These are phyloP conservation scores for Leucophenga maculata DNA, from an alignment of 2,888 invertebrate species.

Conservation along the genomic window DNA sequence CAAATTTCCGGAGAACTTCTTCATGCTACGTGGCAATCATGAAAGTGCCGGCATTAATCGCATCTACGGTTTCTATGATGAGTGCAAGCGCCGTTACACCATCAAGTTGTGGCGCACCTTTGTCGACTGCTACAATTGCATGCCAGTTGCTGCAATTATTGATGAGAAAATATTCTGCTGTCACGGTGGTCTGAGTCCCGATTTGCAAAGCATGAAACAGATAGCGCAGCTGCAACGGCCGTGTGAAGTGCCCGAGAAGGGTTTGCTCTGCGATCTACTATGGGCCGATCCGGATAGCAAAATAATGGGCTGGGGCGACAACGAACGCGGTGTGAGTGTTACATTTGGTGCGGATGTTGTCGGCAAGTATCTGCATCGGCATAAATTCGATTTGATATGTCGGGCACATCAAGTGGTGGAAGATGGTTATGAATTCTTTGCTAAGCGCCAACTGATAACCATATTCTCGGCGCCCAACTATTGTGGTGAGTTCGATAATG, in stretches of 20 bases:
- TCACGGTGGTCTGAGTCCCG: conserved; percentile 87
- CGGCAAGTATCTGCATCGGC: conserved; percentile 78
- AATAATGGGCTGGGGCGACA: conserved; percentile 98
- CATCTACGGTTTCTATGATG: conserved; percentile 94
- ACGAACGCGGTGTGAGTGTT: conserved; percentile 97
- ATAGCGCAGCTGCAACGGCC: conserved; percentile 96
- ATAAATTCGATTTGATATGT: conserved; percentile 98
- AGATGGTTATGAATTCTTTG: conserved; percentile 97
- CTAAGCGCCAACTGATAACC: conserved; percentile 93
- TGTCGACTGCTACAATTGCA: conserved; percentile 98
- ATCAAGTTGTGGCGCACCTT: conserved; percentile 99
- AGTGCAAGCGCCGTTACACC: conserved; percentile 93
- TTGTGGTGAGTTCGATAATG: conserved; percentile 84
- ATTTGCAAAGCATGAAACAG: conserved; percentile 95
- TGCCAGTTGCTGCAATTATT: conserved; percentile 97
- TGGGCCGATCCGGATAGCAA: conserved; percentile 97
- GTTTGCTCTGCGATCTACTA: conserved; percentile 92
- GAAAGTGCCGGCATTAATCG: conserved; percentile 97
- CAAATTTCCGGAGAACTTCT: conserved; percentile 90
- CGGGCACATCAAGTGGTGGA: conserved; percentile 98
- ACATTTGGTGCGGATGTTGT: conserved; percentile 93
- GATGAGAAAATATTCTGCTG: conserved; percentile 84
- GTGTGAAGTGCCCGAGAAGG: conserved; percentile 96
- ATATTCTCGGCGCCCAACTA: conserved; percentile 91
- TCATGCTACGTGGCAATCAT: conserved; percentile 80